phyloP scores from a whole-genome alignment of 2,797 vertebrate species.

The Selene dorsalis region DNA sequence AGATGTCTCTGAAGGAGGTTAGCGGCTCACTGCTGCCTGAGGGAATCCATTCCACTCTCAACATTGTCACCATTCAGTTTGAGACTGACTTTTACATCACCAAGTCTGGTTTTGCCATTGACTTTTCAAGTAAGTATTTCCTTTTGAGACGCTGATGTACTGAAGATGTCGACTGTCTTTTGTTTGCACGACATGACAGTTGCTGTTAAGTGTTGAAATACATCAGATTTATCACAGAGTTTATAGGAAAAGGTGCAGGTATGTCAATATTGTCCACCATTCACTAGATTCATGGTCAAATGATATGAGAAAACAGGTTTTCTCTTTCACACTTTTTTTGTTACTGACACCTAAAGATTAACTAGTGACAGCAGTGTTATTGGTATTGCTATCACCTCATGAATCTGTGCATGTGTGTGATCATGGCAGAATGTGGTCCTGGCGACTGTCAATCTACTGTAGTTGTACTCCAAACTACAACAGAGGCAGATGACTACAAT shows the following conservation, averaged over 20 bases:
- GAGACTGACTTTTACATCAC: constrained; percentile 99
- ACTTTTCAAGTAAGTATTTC: constrained; percentile 95
- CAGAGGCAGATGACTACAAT: too few species aligned
- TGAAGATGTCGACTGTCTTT: not conserved
- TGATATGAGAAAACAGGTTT: too few species aligned
- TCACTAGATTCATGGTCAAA: not conserved
- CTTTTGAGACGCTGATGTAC: not conserved
- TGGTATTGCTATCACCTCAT: too few species aligned
- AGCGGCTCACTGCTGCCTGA: constrained; percentile 96
- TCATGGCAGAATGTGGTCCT: too few species aligned
- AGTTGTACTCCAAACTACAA: too few species aligned
- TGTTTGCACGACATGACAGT: constrained; percentile 18
- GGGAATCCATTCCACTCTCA: constrained; percentile 97
- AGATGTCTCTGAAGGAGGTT: constrained; percentile 95
- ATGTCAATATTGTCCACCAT: not conserved
- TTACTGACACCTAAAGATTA: too few species aligned
- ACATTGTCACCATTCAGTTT: constrained; percentile 95
- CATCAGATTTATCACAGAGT: not conserved
- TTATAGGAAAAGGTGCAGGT: not conserved
- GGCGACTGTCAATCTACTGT: too few species aligned
- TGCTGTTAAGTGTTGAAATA: not conserved
- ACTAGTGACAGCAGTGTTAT: too few species aligned
- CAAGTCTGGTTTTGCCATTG: constrained; percentile 98
- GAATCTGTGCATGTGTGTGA: too few species aligned
- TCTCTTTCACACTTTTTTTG: too few species aligned